Evolutionary conservation across 64 coral and sea anemone species (phyloP).

Genomic region (Porites lutea): DNA sequence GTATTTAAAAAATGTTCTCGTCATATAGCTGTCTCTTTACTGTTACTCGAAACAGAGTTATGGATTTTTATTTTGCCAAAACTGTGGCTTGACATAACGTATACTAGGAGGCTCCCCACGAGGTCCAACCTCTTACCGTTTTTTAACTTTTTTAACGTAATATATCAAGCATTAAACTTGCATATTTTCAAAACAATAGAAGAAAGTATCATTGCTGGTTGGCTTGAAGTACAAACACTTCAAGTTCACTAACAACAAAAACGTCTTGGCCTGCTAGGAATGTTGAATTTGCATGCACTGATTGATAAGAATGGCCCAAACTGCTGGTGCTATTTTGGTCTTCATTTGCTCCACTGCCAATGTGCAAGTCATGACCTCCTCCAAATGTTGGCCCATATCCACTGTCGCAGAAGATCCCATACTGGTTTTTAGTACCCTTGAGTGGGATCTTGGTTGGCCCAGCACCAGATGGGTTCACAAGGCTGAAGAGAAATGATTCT

Average conservation of each 20-base stretch:
- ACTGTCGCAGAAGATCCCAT: slow-evolving; percentile 48
- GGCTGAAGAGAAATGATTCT: slow-evolving; percentile 65
- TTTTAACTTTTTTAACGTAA: no score
- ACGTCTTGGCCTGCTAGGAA: slow-evolving; percentile 41
- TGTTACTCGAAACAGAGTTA: no score
- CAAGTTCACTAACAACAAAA: slow-evolving; percentile 41
- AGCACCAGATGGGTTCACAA: slow-evolving; percentile 58
- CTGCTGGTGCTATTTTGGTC: neutral
- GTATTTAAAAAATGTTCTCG: no score
- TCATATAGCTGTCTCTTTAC: no score
- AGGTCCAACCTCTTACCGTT: no score
- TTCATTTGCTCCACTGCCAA: slow-evolving; percentile 41
- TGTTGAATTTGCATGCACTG: neutral
- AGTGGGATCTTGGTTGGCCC: slow-evolving; percentile 42
- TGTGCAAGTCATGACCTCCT: slow-evolving; percentile 44
- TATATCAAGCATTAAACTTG: no score
- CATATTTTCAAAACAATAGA: no score
- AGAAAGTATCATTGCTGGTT: no score
- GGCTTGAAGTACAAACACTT: slow-evolving; percentile 30
- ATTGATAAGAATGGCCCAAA: slow-evolving; percentile 11
- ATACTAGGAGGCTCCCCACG: no score
- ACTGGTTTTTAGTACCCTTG: neutral
- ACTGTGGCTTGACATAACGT: no score
- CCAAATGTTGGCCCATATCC: slow-evolving; percentile 73
- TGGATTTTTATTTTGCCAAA: no score